Evolutionary conservation across 2,888 invertebrate genomes (phyloP).

Genomic region (Nomada goodeniana): DNA sequence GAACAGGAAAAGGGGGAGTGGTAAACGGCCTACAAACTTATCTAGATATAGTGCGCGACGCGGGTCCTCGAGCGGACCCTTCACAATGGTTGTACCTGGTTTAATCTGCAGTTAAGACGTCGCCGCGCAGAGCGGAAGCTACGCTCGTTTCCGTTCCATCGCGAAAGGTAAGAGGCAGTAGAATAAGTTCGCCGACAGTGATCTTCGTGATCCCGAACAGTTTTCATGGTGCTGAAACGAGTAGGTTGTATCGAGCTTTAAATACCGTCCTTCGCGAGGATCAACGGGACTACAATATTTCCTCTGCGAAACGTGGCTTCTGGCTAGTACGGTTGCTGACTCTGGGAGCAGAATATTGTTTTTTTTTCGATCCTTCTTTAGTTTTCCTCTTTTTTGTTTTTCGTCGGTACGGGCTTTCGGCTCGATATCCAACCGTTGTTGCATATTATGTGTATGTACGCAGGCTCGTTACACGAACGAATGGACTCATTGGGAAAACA

Average conservation of each 20-base stretch:
- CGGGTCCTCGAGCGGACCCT: constrained; percentile 35
- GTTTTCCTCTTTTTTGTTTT: neutral
- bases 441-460: neutral
- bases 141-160: constrained; percentile 41
- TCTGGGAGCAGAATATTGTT: neutral
- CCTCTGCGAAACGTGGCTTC: neutral
- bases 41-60: constrained; percentile 50
- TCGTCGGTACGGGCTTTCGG: neutral
- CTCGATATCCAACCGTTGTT: neutral
- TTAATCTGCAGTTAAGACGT: constrained; percentile 65
- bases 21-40: constrained; percentile 71
- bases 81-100: constrained; percentile 70
- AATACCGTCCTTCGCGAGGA: neutral
- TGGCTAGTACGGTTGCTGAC: neutral
- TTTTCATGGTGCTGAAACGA: constrained; percentile 61
- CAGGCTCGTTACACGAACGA: neutral
- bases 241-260: neutral
- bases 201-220: constrained; percentile 39
- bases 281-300: neutral
- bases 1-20: constrained; percentile 21
- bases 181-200: neutral
- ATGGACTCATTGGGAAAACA: neutral
- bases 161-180: constrained; percentile 62
- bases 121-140: constrained; percentile 43
- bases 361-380: neutral